A percentile compares a stretch with the other conserved stretches of the same genome.
Evolutionary conservation across 2,888 invertebrate species (phyloP).

Genomic region (Mythimna albipuncta): DNA sequence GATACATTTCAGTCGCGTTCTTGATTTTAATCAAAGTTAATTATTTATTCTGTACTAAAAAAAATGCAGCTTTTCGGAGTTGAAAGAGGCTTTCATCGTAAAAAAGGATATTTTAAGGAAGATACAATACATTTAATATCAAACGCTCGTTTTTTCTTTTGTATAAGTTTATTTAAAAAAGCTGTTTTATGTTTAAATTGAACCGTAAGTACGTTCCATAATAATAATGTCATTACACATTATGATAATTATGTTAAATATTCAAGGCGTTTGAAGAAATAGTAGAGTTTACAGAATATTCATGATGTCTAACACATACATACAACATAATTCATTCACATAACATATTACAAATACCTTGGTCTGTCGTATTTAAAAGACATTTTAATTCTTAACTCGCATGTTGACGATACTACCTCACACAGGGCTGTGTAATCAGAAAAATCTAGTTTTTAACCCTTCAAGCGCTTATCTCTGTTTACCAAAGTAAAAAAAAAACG

Average conservation of each 20-base stretch:
- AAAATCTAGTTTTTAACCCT: constrained; percentile 15
- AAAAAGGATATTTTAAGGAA: constrained; percentile 33
- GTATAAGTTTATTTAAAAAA: constrained; percentile 24
- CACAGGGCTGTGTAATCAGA: constrained; percentile 27
- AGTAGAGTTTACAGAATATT: constrained; percentile 40
- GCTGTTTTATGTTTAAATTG: constrained; percentile 1
- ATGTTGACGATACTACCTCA: not conserved
- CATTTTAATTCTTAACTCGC: constrained; percentile 29
- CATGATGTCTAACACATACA: constrained; percentile 34
- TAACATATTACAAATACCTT: constrained; percentile 46
- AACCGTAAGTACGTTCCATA: constrained; percentile 17
- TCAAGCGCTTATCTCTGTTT: too few species aligned
- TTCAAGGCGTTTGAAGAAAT: constrained; percentile 48
- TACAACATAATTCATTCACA: constrained; percentile 41
- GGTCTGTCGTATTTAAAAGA: constrained; percentile 50
- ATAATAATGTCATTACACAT: constrained; percentile 51
- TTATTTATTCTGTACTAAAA: constrained; percentile 50
- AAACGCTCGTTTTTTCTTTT: constrained; percentile 17
- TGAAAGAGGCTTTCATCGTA: constrained; percentile 29
- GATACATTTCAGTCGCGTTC: constrained; percentile 55
- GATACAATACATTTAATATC: constrained; percentile 29
- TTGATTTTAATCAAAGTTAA: constrained; percentile 56
- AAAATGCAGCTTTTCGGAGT: constrained; percentile 31
- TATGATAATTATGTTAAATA: constrained; percentile 51
- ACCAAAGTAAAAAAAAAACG: too few species aligned